Evolutionary conservation across 1,140 invertebrate genomes (phyloP).

Genomic region (Hyphantria cunea): DNA sequence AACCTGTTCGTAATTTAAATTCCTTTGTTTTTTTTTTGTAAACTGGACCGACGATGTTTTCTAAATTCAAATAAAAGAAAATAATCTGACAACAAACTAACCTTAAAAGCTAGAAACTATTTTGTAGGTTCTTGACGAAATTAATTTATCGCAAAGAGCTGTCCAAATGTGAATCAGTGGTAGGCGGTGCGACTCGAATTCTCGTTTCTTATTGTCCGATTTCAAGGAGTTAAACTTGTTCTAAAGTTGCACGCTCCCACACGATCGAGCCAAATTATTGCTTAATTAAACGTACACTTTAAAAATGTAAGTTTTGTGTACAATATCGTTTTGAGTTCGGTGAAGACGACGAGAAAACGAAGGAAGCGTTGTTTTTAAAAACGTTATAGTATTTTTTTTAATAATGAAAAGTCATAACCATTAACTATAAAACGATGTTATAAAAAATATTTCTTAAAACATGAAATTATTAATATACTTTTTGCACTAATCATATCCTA

Average conservation of each 20-base stretch:
- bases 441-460: no score
- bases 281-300: constrained; percentile 19
- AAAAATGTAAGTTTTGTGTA: background rate
- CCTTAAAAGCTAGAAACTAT: no score
- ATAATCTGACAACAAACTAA: no score
- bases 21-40: no score
- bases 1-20: no score
- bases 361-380: no score
- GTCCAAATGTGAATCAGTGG: background rate
- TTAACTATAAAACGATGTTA: no score
- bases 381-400: no score
- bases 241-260: constrained; percentile 14
- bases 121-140: no score
- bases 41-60: no score
- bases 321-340: background rate
- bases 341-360: no score
- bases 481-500: constrained; percentile 22
- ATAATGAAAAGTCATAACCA: no score
- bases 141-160: background rate
- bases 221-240: constrained; percentile 17
- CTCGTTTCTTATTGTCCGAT: constrained; percentile 22
- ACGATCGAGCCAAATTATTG: constrained; percentile 22
- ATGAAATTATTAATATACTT: background rate
- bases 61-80: background rate
- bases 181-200: constrained; percentile 8